These are phyloP conservation scores for Tachina fera DNA, from an alignment of 2,888 invertebrate genomes.

Conservation along the genomic window DNA sequence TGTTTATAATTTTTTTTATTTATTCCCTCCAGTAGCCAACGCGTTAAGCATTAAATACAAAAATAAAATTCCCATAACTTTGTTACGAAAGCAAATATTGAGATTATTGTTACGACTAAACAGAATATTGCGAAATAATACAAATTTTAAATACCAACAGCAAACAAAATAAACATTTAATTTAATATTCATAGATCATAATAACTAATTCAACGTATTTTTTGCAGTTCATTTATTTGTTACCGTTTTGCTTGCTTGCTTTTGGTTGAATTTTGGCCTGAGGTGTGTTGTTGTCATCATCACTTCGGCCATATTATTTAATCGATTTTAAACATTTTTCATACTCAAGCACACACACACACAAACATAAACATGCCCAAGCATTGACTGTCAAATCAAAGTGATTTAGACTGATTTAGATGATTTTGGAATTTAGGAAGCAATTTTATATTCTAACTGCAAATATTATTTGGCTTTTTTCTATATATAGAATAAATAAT, in stretches of 20 bases:
- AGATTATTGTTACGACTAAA: no score
- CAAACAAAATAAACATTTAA: no score
- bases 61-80: no score
- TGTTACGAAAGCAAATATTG: no score
- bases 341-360: not conserved
- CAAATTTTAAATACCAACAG: no score
- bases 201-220: no score
- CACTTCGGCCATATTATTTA: not conserved
- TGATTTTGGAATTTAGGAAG: conserved; percentile 43
- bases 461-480: not conserved
- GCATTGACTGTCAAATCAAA: not conserved
- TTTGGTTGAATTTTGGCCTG: not conserved
- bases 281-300: no score
- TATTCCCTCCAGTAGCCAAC: no score
- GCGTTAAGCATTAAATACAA: no score
- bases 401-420: not conserved
- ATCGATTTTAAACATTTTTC: not conserved
- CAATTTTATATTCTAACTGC: conserved; percentile 20
- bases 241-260: not conserved
- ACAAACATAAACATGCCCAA: not conserved
- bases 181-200: no score
- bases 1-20: not conserved
- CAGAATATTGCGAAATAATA: no score
- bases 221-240: no score
- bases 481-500: not conserved